These are phyloP conservation scores for Halictus ligatus DNA, from an alignment of 2,888 invertebrate species.

Conservation along the genomic window DNA sequence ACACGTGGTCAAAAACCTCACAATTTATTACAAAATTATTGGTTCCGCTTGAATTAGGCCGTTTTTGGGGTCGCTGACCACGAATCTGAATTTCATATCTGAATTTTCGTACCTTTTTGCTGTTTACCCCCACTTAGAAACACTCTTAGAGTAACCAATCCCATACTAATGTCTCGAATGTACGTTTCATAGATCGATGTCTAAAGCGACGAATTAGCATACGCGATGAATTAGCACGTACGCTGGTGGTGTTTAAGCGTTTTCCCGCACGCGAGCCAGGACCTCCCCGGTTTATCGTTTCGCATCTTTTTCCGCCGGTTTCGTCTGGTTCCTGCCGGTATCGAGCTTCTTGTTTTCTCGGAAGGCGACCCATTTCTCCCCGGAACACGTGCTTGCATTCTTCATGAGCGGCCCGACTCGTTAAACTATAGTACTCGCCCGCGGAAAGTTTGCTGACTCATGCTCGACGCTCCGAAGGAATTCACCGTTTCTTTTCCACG, in stretches of 20 bases:
- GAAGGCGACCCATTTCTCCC: constrained; percentile 3
- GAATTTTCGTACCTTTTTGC: too few relatives aligned
- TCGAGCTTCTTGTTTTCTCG: constrained; percentile 3
- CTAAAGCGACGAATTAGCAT: background rate
- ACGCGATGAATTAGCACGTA: background rate
- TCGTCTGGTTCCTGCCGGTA: background rate
- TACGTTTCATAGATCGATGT: background rate
- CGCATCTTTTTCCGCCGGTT: background rate
- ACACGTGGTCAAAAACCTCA: too few relatives aligned
- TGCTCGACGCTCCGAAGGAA: background rate
- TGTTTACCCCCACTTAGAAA: too few relatives aligned
- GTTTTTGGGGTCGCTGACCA: too few relatives aligned
- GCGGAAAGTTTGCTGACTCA: constrained; percentile 21
- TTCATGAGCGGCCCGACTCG: background rate
- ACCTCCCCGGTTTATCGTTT: background rate
- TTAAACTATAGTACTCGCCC: constrained; percentile 25
- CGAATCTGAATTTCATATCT: too few relatives aligned
- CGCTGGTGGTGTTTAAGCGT: background rate
- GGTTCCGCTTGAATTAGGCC: too few relatives aligned
- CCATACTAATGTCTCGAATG: too few relatives aligned
- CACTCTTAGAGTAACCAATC: too few relatives aligned
- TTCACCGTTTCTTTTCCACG: background rate
- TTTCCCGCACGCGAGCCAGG: background rate
- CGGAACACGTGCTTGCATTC: background rate
- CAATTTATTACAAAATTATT: too few relatives aligned